Base-by-base conservation (phyloP, 2,113 vertebrate genomes). In the Galeopterus variegatus region DNA sequence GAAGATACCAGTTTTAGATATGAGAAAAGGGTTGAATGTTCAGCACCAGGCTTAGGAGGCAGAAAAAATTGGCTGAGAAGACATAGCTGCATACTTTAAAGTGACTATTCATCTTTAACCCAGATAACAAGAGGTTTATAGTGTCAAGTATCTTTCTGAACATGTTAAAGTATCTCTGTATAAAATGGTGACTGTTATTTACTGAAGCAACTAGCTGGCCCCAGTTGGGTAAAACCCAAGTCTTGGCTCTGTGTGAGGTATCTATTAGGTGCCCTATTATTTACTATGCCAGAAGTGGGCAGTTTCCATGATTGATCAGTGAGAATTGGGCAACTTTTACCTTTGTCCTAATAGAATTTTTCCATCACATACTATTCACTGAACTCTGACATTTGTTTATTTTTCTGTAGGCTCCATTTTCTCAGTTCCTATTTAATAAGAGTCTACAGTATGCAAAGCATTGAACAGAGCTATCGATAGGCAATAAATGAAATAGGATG, bases 111-210 rank as follows among this genome's bases (percentile, higher is more conserved):
- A 70, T 75, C 50, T 50, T 95, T 41, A 95, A 41, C 6, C 54
- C 33, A 88, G 41, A 90, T 77, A 72, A 54, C 75, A 90, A 88
- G 88, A 93, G 67, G 28, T 95, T 94, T 65, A 90, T 26, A 64
- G 21, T 50, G 13, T 96, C 28, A 56, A 86, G 48, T 56, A 15
- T 88, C 24, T 79, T 96, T 94, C 33, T 90, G 31, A 83, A 45
- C 45, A 28, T 62, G 26, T 87, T 81, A 75, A 88, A 93, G 62
- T 92, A 56, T 75, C 36, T 70, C n/a, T 92, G 33, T 80, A 84
- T 76, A 97, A 95, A 95, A 97, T 79, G 89, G 87, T 89, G 52
- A 76, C 48, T 62, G 18, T 62, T 93, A 91, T 81, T 95, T 97
- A 62, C 31, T 96, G 62, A 92, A 85, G 26, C 45, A 93, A 70